Conservation (phyloP, 2,113 vertebrate species). For the Cyprinodon variegatus region DNA sequence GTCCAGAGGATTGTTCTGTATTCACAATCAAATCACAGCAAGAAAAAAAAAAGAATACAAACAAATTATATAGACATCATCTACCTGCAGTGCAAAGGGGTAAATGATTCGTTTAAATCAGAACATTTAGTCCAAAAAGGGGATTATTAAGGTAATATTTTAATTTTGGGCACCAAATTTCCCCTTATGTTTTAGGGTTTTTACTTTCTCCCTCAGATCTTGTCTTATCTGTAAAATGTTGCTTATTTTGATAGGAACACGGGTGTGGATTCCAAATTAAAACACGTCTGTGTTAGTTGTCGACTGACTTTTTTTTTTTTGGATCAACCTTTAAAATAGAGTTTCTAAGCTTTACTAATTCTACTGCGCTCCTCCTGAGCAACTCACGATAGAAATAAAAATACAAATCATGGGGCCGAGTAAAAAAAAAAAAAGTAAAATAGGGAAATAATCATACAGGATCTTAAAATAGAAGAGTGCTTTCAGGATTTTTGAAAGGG, state of each 20-base stretch:
- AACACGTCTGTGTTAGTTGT: background rate
- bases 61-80: constrained; percentile 60
- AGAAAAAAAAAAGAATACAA: background rate
- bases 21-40: constrained; percentile 40
- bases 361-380: constrained; percentile 41
- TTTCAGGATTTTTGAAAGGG: constrained; percentile 59
- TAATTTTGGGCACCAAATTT: background rate
- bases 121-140: background rate
- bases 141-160: background rate
- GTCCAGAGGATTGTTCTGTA: constrained; percentile 68
- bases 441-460: constrained; percentile 60
- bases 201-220: background rate
- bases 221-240: background rate
- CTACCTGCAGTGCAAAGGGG: constrained; percentile 2
- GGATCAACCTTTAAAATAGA: constrained; percentile 32
- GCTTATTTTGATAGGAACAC: background rate
- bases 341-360: constrained; percentile 42
- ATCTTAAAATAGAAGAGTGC: constrained; percentile 68
- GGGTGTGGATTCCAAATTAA: background rate
- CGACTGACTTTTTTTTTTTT: constrained; percentile 1
- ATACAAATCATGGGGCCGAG: constrained; percentile 39
- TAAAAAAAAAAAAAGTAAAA: constrained; percentile 35
- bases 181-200: background rate
- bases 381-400: constrained; percentile 35
- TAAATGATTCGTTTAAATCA: background rate